Conservation (phyloP, 1,140 invertebrate genomes). For the Charaxes varanes region DNA sequence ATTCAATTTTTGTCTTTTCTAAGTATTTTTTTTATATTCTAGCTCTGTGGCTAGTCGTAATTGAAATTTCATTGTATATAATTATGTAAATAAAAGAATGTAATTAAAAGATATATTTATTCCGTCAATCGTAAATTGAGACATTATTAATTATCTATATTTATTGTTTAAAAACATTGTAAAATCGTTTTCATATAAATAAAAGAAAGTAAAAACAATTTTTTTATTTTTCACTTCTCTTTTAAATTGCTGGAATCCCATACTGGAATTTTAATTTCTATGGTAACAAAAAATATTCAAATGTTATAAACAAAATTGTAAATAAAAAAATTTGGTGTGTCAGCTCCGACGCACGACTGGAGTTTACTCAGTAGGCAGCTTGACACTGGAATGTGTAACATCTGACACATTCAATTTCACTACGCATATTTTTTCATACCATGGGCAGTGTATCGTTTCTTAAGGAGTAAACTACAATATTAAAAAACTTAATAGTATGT, state of each 20-base stretch:
- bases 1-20: conserved; percentile 36
- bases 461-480: too few relatives aligned
- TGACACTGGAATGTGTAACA: too few relatives aligned
- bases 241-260: too few relatives aligned
- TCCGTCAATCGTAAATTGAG: conserved; percentile 59
- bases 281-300: too few relatives aligned
- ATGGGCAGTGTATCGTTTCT: too few relatives aligned
- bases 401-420: too few relatives aligned
- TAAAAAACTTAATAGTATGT: too few relatives aligned
- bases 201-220: conserved; percentile 32
- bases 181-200: conserved; percentile 70
- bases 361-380: conserved; percentile 11
- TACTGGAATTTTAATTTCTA: too few relatives aligned
- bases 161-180: conserved; percentile 67
- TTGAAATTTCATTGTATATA: conserved; percentile 45
- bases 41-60: conserved; percentile 33
- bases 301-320: too few relatives aligned
- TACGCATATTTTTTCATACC: too few relatives aligned
- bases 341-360: conserved; percentile 12
- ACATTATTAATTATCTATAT: conserved; percentile 58
- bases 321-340: too few relatives aligned
- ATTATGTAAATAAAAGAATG: conserved; percentile 53
- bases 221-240: conserved; percentile 5
- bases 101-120: conserved; percentile 63
- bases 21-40: conserved; percentile 51